phyloP scores from a whole-genome alignment of 2,797 vertebrate species.

The Coendou prehensilis region DNA sequence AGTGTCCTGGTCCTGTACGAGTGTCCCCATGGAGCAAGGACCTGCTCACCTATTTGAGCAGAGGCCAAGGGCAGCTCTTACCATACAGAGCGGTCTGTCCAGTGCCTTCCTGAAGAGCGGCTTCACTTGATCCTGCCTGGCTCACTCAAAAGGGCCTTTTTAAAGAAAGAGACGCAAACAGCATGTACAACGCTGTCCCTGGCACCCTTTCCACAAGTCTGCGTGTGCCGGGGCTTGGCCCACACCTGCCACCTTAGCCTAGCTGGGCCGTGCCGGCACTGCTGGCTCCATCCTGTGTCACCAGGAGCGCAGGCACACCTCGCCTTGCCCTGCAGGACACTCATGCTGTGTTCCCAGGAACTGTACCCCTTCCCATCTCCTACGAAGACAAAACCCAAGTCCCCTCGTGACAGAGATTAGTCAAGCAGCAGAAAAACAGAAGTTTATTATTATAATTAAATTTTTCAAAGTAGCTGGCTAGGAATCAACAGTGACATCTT shows the following conservation, averaged over 20 bases:
- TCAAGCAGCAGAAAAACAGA: background rate
- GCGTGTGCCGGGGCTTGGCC: background rate
- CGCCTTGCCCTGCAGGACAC: fast-evolving
- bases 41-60: background rate
- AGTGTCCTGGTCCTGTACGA: background rate
- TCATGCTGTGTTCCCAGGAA: background rate
- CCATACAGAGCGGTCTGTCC: background rate
- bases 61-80: background rate
- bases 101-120: background rate
- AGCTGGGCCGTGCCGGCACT: background rate
- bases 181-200: too few species aligned
- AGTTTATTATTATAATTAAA: conserved; percentile 62
- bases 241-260: background rate
- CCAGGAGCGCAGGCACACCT: background rate
- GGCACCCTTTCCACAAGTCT: background rate
- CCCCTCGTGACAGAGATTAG: background rate
- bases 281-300: too few species aligned
- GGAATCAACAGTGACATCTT: conserved; percentile 63
- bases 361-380: background rate
- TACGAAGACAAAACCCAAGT: background rate
- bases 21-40: background rate
- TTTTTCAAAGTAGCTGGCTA: conserved; percentile 52
- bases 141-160: background rate
- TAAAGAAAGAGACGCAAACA: background rate
- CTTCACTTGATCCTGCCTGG: background rate